Conservation (phyloP, 2,797 vertebrate genomes). For the Spinus olivaceus region DNA sequence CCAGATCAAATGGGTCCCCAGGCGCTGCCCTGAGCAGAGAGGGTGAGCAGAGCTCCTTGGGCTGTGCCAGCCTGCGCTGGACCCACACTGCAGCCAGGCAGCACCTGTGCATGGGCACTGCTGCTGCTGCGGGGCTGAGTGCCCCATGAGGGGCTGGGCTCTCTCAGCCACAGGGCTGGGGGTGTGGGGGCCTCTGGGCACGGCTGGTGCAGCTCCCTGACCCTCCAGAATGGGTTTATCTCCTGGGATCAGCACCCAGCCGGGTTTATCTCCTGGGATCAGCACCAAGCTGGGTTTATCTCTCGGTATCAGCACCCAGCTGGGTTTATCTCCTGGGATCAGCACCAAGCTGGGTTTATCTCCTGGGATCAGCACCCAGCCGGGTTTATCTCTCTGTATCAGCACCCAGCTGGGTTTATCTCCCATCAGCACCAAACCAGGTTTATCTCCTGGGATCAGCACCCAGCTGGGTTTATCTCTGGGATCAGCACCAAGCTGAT, state of each 20-base stretch:
- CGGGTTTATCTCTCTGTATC: too few species aligned
- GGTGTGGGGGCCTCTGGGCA: not conserved
- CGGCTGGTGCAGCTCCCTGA: not conserved
- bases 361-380: too few species aligned
- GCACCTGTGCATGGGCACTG: slow-evolving; percentile 27
- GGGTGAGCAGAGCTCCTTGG: slow-evolving; percentile 13
- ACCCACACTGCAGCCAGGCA: not conserved
- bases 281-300: too few species aligned
- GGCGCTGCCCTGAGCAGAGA: slow-evolving; percentile 60
- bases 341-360: not conserved
- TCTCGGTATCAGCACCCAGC: too few species aligned
- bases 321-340: too few species aligned
- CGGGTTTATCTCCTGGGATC: too few species aligned
- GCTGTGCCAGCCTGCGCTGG: slow-evolving; percentile 18
- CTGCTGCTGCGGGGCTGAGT: not conserved
- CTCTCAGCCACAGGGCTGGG: not conserved
- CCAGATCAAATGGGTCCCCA: slow-evolving; percentile 68
- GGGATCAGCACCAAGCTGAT: not conserved
- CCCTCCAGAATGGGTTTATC: not conserved
- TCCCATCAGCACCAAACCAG: too few species aligned
- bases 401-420: too few species aligned
- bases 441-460: too few species aligned
- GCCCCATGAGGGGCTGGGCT: not conserved
- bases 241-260: too few species aligned
- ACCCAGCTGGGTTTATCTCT: too few species aligned